Conservation (phyloP, 2,888 invertebrate species). For the Schrankia costaestrigalis region DNA sequence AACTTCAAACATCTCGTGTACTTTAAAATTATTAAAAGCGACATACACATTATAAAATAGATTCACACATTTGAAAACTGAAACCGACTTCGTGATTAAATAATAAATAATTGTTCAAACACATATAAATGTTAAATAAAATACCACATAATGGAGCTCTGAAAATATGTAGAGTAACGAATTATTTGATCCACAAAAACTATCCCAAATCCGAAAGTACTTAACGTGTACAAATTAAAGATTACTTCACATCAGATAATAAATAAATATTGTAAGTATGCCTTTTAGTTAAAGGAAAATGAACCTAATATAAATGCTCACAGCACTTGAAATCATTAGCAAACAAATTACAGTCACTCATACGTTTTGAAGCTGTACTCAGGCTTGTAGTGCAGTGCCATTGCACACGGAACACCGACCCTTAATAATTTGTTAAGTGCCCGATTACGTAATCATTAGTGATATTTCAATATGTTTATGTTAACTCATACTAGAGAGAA, state of each 20-base stretch:
- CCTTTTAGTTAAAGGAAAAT: no score
- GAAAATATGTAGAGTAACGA: no score
- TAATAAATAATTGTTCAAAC: no score
- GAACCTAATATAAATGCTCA: no score
- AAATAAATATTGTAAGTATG: no score
- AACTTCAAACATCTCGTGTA: slow-evolving; percentile 11
- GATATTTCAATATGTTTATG: not conserved
- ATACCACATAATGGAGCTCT: no score
- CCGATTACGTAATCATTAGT: slow-evolving; percentile 2
- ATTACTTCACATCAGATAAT: no score
- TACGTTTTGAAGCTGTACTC: slow-evolving; percentile 11
- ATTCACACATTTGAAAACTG: slow-evolving; percentile 16
- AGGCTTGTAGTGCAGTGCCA: slow-evolving; percentile 10
- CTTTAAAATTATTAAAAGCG: slow-evolving; percentile 19
- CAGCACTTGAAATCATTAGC: no score
- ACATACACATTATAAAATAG: slow-evolving; percentile 15
- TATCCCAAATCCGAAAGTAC: slow-evolving; percentile 17
- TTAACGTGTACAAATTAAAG: slow-evolving; percentile 9
- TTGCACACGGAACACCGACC: slow-evolving; percentile 21
- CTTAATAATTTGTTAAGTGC: slow-evolving; percentile 2
- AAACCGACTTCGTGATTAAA: no score
- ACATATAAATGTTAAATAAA: no score
- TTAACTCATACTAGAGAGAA: slow-evolving; percentile 91
- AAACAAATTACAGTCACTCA: slow-evolving; percentile 8
- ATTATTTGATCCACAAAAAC: no score